These are phyloP conservation scores for Aspidapion aeneum DNA, from an alignment of 2,888 invertebrate genomes.

Conservation along the genomic window DNA sequence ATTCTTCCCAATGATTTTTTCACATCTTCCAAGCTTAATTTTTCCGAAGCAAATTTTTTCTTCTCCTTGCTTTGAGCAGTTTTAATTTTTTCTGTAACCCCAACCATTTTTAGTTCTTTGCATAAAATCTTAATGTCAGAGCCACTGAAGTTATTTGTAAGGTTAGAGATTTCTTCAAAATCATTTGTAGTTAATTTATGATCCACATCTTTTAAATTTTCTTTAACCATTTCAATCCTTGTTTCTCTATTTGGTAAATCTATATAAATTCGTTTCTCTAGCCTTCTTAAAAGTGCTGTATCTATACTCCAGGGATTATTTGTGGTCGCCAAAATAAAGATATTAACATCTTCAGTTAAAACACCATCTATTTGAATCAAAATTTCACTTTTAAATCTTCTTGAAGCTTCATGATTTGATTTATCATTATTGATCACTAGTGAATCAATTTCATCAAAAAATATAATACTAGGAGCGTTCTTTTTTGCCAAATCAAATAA, in stretches of 20 bases:
- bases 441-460: conserved; percentile 91
- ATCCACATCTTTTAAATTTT: conserved; percentile 52
- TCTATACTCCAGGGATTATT: conserved; percentile 95
- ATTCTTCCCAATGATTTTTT: too few species aligned
- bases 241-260: conserved; percentile 68
- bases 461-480: conserved; percentile 86
- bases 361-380: conserved; percentile 84
- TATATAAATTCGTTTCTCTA: conserved; percentile 84
- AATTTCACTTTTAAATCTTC: conserved; percentile 85
- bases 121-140: conserved; percentile 84
- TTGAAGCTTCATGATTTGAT: conserved; percentile 83
- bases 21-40: too few species aligned
- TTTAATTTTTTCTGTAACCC: too few species aligned
- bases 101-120: conserved; percentile 89
- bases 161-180: conserved; percentile 48
- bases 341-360: conserved; percentile 57
- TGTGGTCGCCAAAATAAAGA: conserved; percentile 81
- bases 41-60: too few species aligned
- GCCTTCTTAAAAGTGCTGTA: conserved; percentile 77
- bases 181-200: conserved; percentile 38
- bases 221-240: conserved; percentile 63
- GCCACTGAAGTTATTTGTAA: conserved; percentile 78
- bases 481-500: conserved; percentile 77
- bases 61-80: too few species aligned
- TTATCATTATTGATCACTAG: conserved; percentile 63